A percentile compares a stretch with the other conserved stretches of the same genome.
Evolutionary conservation across 2,113 vertebrate genomes (phyloP).

Genomic region (Carassius gibelio): DNA sequence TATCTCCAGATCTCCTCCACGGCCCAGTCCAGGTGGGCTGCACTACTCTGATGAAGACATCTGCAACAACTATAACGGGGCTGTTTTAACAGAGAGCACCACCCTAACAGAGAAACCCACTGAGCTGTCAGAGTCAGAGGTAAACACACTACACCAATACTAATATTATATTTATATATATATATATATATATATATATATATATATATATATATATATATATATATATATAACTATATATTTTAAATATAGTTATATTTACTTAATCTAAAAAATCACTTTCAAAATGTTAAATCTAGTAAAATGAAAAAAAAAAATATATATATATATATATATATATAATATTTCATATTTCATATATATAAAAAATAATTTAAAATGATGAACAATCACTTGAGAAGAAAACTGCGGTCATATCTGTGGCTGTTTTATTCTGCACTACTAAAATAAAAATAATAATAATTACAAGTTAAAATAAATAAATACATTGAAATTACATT

Average conservation of each 20-base stretch:
- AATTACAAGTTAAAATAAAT: background rate
- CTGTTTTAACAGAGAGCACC: slow-evolving; percentile 83
- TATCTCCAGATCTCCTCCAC: slow-evolving; percentile 85
- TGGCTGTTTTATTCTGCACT: background rate
- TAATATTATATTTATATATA: no score
- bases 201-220: no score
- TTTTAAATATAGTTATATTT: no score
- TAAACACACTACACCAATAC: slow-evolving; percentile 55
- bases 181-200: no score
- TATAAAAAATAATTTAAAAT: no score
- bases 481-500: background rate
- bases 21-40: slow-evolving; percentile 90
- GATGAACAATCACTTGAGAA: no score
- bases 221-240: no score
- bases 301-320: no score
- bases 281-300: no score
- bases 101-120: slow-evolving; percentile 86
- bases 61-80: slow-evolving; percentile 91
- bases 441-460: background rate
- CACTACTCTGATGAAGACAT: slow-evolving; percentile 96
- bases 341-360: no score
- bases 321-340: no score
- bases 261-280: no score
- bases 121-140: slow-evolving; percentile 90
- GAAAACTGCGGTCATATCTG: background rate